Evolutionary conservation across 2,888 invertebrate genomes (phyloP).

Genomic region (Nemapogon koenigi): DNA sequence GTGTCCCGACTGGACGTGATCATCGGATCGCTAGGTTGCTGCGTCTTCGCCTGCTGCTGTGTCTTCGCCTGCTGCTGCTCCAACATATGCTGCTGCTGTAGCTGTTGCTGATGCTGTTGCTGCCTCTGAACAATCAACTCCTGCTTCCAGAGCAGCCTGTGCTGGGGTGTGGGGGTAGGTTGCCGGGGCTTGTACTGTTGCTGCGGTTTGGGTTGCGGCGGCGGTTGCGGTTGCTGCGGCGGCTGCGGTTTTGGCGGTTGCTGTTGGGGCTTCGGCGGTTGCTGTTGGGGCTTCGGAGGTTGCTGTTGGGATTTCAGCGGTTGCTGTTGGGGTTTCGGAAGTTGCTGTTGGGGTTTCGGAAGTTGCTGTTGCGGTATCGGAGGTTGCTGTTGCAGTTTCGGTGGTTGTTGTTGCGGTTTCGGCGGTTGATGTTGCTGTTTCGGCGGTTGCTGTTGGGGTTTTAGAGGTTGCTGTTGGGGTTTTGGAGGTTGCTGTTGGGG

Average conservation of each 20-base stretch:
- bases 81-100: conserved; percentile 19
- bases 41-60: conserved; percentile 21
- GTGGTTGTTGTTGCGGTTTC: too few species aligned
- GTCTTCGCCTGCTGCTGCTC: conserved; percentile 16
- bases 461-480: too few species aligned
- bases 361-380: neutral
- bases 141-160: neutral
- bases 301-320: neutral
- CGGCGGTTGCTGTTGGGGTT: too few species aligned
- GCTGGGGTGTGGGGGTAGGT: neutral
- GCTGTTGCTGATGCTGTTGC: conserved; percentile 16
- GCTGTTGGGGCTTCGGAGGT: neutral
- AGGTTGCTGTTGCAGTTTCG: too few species aligned
- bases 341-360: neutral
- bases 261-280: neutral
- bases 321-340: neutral
- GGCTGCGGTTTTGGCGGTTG: neutral
- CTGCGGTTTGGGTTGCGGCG: neutral
- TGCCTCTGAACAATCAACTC: conserved; percentile 12
- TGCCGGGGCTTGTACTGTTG: neutral
- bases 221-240: neutral
- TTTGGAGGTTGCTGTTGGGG: too few species aligned
- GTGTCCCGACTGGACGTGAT: conserved; percentile 45
- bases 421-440: too few species aligned
- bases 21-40: too few species aligned